phyloP scores from a whole-genome alignment of 2,888 invertebrate genomes.

The Philereme transversata region DNA sequence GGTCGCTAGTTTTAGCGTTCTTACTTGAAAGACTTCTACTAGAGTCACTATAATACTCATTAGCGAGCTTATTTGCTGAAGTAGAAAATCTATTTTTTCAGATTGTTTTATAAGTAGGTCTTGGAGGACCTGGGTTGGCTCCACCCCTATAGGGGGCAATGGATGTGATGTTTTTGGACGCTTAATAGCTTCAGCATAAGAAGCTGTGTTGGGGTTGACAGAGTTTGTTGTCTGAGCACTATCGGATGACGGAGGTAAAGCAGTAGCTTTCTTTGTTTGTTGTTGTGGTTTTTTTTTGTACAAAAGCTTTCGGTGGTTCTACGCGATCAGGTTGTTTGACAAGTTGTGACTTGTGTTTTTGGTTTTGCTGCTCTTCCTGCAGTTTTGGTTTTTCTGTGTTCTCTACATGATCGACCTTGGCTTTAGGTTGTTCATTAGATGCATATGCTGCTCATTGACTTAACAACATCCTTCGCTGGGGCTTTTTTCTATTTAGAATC shows the following conservation, averaged over 20 bases:
- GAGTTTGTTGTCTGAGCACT: no score
- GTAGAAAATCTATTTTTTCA: slow-evolving; percentile 33
- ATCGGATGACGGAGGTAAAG: no score
- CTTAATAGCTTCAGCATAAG: not conserved
- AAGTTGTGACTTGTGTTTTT: no score
- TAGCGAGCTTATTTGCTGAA: slow-evolving; percentile 29
- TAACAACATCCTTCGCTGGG: not conserved
- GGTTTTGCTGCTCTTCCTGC: no score
- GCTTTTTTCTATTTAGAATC: slow-evolving; percentile 4
- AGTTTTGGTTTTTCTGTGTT: no score
- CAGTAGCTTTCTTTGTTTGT: no score
- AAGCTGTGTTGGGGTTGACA: not conserved
- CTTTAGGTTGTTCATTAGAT: no score
- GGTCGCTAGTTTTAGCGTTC: not conserved
- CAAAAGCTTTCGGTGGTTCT: no score
- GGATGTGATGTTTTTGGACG: slow-evolving; percentile 21
- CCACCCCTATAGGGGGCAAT: not conserved
- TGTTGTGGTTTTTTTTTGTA: no score
- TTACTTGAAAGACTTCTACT: slow-evolving; percentile 4
- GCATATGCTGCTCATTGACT: no score
- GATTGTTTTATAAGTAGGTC: slow-evolving; percentile 6
- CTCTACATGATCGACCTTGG: no score
- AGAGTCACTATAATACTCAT: slow-evolving; percentile 21
- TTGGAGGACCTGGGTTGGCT: slow-evolving; percentile 3
- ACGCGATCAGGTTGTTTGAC: no score